These are phyloP conservation scores for Anolis carolinensis DNA, from an alignment of 2,113 vertebrate genomes.

Conservation along the genomic window DNA sequence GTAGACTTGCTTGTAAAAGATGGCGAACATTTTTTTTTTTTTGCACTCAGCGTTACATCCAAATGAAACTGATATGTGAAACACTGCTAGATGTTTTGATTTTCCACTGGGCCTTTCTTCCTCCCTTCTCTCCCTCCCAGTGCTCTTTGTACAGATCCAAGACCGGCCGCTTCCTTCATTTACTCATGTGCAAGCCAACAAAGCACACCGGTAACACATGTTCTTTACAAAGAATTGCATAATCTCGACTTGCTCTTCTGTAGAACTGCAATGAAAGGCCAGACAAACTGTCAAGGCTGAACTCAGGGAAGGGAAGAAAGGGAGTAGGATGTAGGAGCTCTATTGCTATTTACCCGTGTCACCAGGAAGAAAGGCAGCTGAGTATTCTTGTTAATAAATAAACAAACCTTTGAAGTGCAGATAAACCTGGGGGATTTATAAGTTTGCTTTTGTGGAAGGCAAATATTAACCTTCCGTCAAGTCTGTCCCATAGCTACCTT, in stretches of 20 bases:
- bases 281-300: slow-evolving; percentile 5
- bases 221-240: background rate
- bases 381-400: slow-evolving; percentile 54
- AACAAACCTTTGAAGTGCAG: slow-evolving; percentile 49
- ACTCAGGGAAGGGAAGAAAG: background rate
- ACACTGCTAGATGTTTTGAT: background rate
- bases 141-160: background rate
- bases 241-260: slow-evolving; percentile 17
- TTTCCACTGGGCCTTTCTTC: background rate
- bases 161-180: background rate
- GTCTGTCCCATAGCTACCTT: slow-evolving; percentile 42
- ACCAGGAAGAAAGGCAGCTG: slow-evolving; percentile 42
- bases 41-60: background rate
- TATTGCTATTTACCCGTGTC: slow-evolving; percentile 43
- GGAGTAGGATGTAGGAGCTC: slow-evolving; percentile 26
- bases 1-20: background rate
- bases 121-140: too few relatives aligned
- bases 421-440: slow-evolving; percentile 65
- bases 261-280: slow-evolving; percentile 39
- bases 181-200: background rate
- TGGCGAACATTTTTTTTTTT: background rate
- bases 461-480: slow-evolving; percentile 60
- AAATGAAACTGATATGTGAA: background rate
- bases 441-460: slow-evolving; percentile 70
- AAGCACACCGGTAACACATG: background rate